A percentile compares a stretch with the other conserved stretches of the same genome.
Conservation (phyloP, 2,797 vertebrate species). For the Neomorphus geoffroyi region DNA sequence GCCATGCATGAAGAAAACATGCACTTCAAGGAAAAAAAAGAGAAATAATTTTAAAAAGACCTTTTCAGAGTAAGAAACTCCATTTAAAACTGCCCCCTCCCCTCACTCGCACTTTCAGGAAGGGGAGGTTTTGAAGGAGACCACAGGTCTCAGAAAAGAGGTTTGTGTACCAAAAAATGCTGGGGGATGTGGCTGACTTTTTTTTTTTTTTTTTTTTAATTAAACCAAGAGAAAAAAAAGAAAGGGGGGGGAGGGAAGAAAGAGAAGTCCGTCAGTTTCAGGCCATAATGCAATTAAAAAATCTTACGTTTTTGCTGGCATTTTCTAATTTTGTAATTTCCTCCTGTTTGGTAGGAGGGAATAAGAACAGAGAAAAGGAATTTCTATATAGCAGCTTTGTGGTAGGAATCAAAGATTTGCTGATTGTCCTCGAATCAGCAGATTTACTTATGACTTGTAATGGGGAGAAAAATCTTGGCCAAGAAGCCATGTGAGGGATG, state of each 20-base stretch:
- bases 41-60: neutral
- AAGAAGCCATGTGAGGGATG: neutral
- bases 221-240: too few relatives aligned
- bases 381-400: neutral
- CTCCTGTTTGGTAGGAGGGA: neutral
- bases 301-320: accelerated
- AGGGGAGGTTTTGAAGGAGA: neutral
- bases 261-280: neutral
- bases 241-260: accelerated
- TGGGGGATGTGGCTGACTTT: neutral
- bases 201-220: too few relatives aligned
- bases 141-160: neutral
- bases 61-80: neutral
- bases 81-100: neutral
- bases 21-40: accelerated
- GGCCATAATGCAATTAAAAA: neutral
- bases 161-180: neutral
- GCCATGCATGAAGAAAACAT: accelerated
- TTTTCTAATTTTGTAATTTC: neutral
- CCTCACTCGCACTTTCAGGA: neutral
- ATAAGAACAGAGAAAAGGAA: neutral
- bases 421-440: neutral
- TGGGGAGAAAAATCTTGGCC: neutral
- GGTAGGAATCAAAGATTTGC: neutral
- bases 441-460: neutral